A percentile compares a stretch with the other conserved stretches of the same genome.
These are phyloP conservation scores for Leptatherina wallacei DNA, from an alignment of 2,797 vertebrate species.

Conservation along the genomic window DNA sequence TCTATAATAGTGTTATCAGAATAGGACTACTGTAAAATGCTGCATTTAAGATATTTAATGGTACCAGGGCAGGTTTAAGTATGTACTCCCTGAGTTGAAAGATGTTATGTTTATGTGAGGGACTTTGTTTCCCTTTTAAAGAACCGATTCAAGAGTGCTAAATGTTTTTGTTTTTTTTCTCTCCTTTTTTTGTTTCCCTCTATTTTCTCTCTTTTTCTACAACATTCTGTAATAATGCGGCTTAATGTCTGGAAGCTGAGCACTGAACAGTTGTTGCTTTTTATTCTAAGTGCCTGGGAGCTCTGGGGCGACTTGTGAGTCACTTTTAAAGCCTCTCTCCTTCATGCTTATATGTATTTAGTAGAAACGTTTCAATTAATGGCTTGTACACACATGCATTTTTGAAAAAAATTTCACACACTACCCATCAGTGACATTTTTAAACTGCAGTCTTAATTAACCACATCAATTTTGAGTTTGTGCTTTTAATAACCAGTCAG, in stretches of 20 bases:
- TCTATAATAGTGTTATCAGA: slow-evolving; percentile 56
- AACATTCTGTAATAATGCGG: background rate
- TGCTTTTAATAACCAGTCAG: slow-evolving; percentile 19
- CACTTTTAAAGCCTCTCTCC: slow-evolving; percentile 36
- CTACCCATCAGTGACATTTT: slow-evolving; percentile 19
- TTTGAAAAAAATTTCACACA: slow-evolving; percentile 25
- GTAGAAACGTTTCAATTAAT: slow-evolving; percentile 6
- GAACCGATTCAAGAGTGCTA: slow-evolving; percentile 80
- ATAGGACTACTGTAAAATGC: slow-evolving; percentile 53
- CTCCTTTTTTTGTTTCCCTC: background rate
- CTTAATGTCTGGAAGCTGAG: slow-evolving; percentile 15
- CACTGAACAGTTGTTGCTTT: slow-evolving; percentile 29
- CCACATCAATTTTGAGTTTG: background rate
- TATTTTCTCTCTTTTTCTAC: slow-evolving; percentile 26
- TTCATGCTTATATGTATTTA: slow-evolving; percentile 27
- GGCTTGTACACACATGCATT: slow-evolving; percentile 22
- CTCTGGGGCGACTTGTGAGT: slow-evolving; percentile 68
- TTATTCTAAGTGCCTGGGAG: slow-evolving; percentile 76
- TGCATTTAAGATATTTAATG: slow-evolving; percentile 56
- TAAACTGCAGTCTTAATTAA: slow-evolving; percentile 39
- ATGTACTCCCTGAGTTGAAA: slow-evolving; percentile 38
- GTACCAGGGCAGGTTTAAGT: slow-evolving; percentile 35
- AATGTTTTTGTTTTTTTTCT: slow-evolving; percentile 20
- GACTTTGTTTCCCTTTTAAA: slow-evolving; percentile 39
- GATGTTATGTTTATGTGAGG: slow-evolving; percentile 51